Evolutionary conservation across 2,113 vertebrate species (phyloP).

Genomic region (Ameiurus melas): DNA sequence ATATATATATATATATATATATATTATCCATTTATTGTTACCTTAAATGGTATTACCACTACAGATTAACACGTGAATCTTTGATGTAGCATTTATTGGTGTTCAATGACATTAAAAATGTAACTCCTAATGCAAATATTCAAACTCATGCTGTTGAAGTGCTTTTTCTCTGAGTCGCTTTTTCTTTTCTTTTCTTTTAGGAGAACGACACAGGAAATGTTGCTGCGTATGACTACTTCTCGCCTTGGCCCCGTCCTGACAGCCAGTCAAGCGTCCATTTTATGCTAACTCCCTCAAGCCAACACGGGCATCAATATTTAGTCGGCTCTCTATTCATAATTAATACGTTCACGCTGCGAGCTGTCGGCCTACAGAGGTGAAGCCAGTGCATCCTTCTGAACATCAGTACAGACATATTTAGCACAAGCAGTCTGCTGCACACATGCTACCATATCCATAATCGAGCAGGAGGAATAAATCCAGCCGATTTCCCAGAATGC

Average conservation of each 20-base stretch:
- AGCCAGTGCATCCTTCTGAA: constrained; percentile 30
- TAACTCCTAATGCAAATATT: too few relatives aligned
- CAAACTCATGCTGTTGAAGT: background rate
- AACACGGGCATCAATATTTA: constrained; percentile 54
- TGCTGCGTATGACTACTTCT: constrained; percentile 29
- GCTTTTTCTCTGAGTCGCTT: background rate
- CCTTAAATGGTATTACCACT: background rate
- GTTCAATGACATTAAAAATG: background rate
- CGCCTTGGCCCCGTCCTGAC: constrained; percentile 33
- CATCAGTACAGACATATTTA: constrained; percentile 34
- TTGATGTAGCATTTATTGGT: background rate
- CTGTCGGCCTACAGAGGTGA: constrained; percentile 45
- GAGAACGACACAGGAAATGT: background rate
- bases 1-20: too few relatives aligned
- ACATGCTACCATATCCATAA: constrained; percentile 30
- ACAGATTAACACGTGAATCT: background rate
- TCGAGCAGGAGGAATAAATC: constrained; percentile 49
- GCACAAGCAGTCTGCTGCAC: constrained; percentile 25
- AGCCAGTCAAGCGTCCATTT: constrained; percentile 40
- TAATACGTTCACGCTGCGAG: constrained; percentile 54
- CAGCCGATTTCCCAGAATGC: constrained; percentile 56
- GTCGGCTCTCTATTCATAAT: constrained; percentile 54
- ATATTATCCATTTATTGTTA: background rate
- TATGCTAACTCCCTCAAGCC: constrained; percentile 45
- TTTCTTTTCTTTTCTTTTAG: background rate